phyloP scores from a whole-genome alignment of 1,140 invertebrate species.

The Drosophila leontia region DNA sequence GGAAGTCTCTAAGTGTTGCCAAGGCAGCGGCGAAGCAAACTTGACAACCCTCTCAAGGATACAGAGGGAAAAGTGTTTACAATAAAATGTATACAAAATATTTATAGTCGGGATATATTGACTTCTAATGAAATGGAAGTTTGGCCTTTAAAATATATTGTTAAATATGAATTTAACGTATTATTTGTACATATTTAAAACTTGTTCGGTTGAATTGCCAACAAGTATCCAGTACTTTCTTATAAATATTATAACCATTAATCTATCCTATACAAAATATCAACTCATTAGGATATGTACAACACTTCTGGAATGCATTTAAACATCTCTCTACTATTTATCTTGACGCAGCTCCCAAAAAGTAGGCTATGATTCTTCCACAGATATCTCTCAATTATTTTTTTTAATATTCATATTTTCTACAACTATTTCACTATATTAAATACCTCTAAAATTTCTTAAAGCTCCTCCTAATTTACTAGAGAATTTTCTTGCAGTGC shows the following conservation, averaged over 20 bases:
- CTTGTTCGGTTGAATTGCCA: neutral
- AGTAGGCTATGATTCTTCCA: neutral
- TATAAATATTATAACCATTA: too few species aligned
- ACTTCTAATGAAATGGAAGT: neutral
- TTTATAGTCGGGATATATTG: neutral
- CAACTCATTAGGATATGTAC: too few species aligned
- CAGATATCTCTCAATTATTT: neutral
- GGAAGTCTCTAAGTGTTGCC: constrained; percentile 13
- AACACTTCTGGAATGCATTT: neutral
- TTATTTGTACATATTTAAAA: neutral
- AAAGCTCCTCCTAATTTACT: neutral
- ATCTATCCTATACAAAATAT: neutral
- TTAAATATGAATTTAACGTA: neutral
- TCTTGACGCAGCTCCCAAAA: neutral
- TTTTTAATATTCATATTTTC: neutral
- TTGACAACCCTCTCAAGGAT: neutral
- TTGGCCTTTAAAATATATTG: neutral
- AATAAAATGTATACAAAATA: neutral
- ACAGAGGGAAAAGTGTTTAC: constrained; percentile 1
- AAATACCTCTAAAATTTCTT: neutral
- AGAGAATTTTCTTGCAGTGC: constrained; percentile 11
- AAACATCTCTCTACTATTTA: neutral
- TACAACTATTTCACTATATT: neutral
- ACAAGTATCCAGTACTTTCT: neutral
- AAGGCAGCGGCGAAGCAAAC: constrained; percentile 19